phyloP scores from a whole-genome alignment of 1,140 invertebrate species.

The Drosophila fuyamai region DNA sequence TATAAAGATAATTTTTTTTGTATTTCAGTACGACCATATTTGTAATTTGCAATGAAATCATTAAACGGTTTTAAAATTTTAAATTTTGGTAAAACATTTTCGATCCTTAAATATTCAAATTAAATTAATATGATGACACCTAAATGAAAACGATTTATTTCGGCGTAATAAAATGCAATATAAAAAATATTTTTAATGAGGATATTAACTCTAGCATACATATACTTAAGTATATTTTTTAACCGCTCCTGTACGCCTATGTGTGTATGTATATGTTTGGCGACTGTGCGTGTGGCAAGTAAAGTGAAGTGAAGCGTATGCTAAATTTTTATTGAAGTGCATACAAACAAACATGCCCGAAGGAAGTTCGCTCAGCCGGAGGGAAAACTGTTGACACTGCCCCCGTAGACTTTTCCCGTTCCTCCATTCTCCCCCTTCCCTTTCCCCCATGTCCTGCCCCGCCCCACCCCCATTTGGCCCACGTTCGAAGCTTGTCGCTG shows the following conservation, averaged over 20 bases:
- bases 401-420: constrained; percentile 23
- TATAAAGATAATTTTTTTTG: too few species aligned
- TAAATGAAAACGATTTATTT: too few species aligned
- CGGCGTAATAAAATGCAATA: too few species aligned
- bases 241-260: background rate
- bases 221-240: constrained; percentile 1
- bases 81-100: too few species aligned
- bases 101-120: too few species aligned
- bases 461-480: background rate
- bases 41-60: too few species aligned
- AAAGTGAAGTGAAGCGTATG: constrained; percentile 76
- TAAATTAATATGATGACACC: too few species aligned
- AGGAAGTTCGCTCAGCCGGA: constrained; percentile 50
- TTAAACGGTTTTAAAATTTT: too few species aligned
- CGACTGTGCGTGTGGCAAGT: constrained; percentile 57
- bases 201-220: background rate
- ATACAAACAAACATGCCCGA: constrained; percentile 70
- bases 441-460: background rate
- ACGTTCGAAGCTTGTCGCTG: constrained; percentile 28
- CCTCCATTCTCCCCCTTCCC: background rate
- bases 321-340: constrained; percentile 80
- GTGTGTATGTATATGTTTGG: constrained; percentile 11
- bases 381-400: constrained; percentile 53
- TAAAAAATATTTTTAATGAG: too few species aligned
- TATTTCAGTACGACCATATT: too few species aligned